phyloP scores from a whole-genome alignment of 2,797 vertebrate genomes.

The Siniperca scherzeri region DNA sequence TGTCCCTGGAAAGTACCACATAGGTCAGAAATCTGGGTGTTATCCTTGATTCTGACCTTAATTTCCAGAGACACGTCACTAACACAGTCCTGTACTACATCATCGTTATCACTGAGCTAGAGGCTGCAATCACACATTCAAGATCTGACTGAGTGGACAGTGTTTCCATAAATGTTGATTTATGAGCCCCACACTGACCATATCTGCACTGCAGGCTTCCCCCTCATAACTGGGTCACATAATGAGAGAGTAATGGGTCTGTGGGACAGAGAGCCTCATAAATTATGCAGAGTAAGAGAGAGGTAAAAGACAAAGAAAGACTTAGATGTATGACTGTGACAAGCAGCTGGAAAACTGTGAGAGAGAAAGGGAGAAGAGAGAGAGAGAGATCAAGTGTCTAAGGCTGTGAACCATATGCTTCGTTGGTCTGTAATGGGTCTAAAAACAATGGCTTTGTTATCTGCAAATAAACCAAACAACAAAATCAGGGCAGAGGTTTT shows the following conservation, averaged over 20 bases:
- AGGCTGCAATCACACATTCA: slow-evolving; percentile 46
- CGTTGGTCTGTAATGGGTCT: slow-evolving; percentile 24
- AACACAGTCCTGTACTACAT: neutral
- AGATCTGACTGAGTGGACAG: slow-evolving; percentile 36
- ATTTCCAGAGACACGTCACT: neutral
- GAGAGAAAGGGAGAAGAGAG: neutral
- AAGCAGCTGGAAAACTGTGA: neutral
- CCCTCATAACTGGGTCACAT: slow-evolving; percentile 57
- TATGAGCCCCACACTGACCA: slow-evolving; percentile 35
- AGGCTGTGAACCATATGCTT: neutral
- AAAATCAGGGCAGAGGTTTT: slow-evolving; percentile 24
- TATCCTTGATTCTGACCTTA: neutral
- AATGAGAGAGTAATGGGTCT: slow-evolving; percentile 56
- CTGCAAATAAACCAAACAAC: slow-evolving; percentile 13
- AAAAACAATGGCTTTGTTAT: slow-evolving; percentile 10
- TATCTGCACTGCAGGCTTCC: slow-evolving; percentile 33
- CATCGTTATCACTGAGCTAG: slow-evolving; percentile 9
- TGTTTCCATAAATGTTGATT: slow-evolving; percentile 49
- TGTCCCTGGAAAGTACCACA: neutral
- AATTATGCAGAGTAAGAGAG: slow-evolving; percentile 60
- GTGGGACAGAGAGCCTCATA: slow-evolving; percentile 44
- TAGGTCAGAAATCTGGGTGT: neutral
- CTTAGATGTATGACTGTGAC: slow-evolving; percentile 25
- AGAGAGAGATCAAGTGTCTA: neutral
- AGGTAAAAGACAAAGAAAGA: slow-evolving; percentile 35